Conservation (phyloP, 2,888 invertebrate species). For the Nephrotoma guestfalica region DNA sequence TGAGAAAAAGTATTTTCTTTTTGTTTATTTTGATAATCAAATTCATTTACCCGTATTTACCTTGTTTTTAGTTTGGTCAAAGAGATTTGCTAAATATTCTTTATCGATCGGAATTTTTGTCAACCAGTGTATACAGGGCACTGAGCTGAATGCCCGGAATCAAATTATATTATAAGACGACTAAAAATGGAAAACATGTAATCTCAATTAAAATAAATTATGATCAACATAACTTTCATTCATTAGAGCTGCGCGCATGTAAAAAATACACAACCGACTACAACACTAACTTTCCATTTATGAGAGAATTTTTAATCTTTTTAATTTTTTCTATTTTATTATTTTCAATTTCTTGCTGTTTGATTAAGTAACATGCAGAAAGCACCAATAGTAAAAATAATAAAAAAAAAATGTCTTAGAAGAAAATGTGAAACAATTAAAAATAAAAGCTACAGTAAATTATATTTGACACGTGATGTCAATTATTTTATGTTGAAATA, state of each 20-base stretch:
- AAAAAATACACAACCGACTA: neutral
- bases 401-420: neutral
- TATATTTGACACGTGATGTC: neutral
- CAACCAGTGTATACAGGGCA: neutral
- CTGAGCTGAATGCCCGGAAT: no score
- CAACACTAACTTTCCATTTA: neutral
- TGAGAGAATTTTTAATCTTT: neutral
- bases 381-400: neutral
- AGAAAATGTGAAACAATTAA: neutral
- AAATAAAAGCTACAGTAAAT: neutral
- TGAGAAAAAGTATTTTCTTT: no score
- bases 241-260: neutral
- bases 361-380: neutral
- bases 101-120: no score
- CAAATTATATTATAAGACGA: neutral
- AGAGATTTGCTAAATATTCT: no score
- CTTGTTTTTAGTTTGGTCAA: no score
- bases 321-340: neutral
- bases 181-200: neutral
- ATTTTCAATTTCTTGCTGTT: neutral
- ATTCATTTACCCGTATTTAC: no score
- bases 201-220: slow-evolving; percentile 14
- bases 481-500: neutral
- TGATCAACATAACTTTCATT: slow-evolving; percentile 11
- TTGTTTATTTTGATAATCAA: no score